phyloP scores from a whole-genome alignment of 2,797 vertebrate genomes.

The Danio kyathit region DNA sequence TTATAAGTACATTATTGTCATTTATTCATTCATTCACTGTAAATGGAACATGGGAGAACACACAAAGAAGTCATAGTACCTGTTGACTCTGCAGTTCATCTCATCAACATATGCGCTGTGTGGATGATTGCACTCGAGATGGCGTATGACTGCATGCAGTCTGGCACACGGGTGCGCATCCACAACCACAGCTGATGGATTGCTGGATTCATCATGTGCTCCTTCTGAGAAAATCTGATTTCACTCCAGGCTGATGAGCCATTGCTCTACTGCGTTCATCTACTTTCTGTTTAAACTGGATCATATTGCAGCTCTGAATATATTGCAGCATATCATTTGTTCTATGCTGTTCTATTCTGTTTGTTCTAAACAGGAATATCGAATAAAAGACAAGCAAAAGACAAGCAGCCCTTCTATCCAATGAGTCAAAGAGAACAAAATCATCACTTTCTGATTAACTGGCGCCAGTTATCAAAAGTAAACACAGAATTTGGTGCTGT shows the following conservation, averaged over 20 bases:
- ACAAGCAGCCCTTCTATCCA: too few species aligned
- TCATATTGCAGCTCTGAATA: neutral
- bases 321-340: neutral
- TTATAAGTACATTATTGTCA: too few species aligned
- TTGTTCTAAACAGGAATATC: too few species aligned
- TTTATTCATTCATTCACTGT: too few species aligned
- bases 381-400: too few species aligned
- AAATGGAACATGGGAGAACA: too few species aligned
- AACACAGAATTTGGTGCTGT: too few species aligned
- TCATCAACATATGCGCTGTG: slow-evolving; percentile 35
- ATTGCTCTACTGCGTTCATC: slow-evolving; percentile 24
- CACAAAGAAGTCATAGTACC: neutral
- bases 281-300: slow-evolving; percentile 16
- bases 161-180: slow-evolving; percentile 16
- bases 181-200: slow-evolving; percentile 11
- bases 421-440: too few species aligned
- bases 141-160: slow-evolving; percentile 4
- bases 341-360: too few species aligned
- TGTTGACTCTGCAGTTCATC: neutral
- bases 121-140: slow-evolving; percentile 17
- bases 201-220: slow-evolving; percentile 38
- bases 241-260: slow-evolving; percentile 52
- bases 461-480: too few species aligned
- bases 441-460: too few species aligned
- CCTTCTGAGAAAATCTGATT: slow-evolving; percentile 50